Percentiles rank a stretch among this genome's conserved stretches.
Conservation (phyloP, 2,888 invertebrate genomes). For the Lepetodrilus schrolli region DNA sequence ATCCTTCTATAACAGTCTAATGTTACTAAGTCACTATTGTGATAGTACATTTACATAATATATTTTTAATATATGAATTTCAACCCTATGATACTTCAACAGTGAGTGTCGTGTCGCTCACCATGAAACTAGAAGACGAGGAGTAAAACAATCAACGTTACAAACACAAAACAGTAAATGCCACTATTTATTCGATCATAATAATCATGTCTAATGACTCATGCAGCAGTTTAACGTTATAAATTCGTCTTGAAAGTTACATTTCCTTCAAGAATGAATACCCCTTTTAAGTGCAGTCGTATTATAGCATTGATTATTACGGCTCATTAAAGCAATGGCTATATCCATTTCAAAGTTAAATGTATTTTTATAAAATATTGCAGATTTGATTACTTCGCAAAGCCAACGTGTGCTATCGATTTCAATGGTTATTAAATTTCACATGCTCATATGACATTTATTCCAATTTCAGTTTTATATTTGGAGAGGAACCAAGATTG, state of each 20-base stretch:
- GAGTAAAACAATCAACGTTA: no score
- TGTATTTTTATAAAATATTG: neutral
- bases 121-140: no score
- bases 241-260: neutral
- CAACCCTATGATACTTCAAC: no score
- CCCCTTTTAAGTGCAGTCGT: neutral
- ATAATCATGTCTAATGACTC: neutral
- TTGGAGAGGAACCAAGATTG: no score
- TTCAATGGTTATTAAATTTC: neutral
- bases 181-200: conserved; percentile 15
- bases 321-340: neutral
- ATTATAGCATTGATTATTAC: neutral
- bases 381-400: neutral
- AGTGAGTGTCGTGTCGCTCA: no score
- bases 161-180: neutral
- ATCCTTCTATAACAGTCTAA: no score
- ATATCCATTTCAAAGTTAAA: neutral
- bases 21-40: no score
- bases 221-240: neutral
- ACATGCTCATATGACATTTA: no score
- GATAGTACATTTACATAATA: no score
- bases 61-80: no score
- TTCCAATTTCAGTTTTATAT: no score
- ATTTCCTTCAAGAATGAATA: neutral
- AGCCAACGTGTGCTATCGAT: neutral